A percentile compares a stretch with the other conserved stretches of the same genome.
Evolutionary conservation across 1,140 invertebrate species (phyloP).

Genomic region (Lordiphosa mommai): DNA sequence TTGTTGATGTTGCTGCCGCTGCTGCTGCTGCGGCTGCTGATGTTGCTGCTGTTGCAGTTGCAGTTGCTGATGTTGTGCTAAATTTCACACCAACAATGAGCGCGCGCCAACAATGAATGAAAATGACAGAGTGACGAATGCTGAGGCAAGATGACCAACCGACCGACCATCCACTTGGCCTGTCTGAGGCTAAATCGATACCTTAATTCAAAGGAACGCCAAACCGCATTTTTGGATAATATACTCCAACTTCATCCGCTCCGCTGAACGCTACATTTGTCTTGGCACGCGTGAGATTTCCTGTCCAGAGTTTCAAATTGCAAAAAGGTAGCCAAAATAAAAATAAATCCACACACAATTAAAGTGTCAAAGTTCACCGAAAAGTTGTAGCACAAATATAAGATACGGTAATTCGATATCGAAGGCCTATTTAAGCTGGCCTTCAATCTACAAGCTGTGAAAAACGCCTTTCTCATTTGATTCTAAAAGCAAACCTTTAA

Average conservation of each 20-base stretch:
- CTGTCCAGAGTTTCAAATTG: conserved; percentile 54
- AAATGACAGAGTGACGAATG: conserved; percentile 46
- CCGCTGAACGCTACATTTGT: conserved; percentile 17
- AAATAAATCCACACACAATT: not conserved
- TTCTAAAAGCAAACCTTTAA: too few species aligned
- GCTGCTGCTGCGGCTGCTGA: conserved; percentile 14
- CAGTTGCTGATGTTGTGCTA: conserved; percentile 50
- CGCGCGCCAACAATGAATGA: conserved; percentile 73
- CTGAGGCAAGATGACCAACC: conserved; percentile 17
- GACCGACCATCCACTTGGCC: conserved; percentile 14
- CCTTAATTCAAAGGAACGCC: conserved; percentile 71
- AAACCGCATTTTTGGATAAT: conserved; percentile 75
- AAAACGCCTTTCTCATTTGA: too few species aligned
- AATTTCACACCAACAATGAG: conserved; percentile 78
- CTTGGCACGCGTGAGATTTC: conserved; percentile 70
- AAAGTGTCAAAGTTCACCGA: not conserved
- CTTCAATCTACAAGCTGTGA: too few species aligned
- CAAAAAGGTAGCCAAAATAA: conserved; percentile 43
- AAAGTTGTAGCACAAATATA: too few species aligned
- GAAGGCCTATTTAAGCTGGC: too few species aligned
- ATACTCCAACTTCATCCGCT: conserved; percentile 54
- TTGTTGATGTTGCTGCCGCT: conserved; percentile 48
- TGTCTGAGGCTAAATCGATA: conserved; percentile 61
- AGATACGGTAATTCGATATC: too few species aligned
- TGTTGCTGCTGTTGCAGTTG: conserved; percentile 21